Conservation (phyloP, 2,113 vertebrate genomes). For the Oryzias celebensis region DNA sequence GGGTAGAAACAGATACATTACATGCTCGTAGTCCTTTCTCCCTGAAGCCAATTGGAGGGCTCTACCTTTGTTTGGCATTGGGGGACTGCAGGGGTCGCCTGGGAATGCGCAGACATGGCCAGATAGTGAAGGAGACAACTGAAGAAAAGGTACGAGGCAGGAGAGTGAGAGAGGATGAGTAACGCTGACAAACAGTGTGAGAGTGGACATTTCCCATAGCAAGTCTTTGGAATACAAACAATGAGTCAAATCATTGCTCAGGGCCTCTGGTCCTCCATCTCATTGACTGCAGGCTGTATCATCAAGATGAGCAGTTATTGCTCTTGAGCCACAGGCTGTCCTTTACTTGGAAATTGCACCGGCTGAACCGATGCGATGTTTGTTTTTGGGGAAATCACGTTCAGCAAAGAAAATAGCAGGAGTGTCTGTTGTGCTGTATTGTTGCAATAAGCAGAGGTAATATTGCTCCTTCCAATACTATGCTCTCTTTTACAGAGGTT, state of each 20-base stretch:
- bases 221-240: constrained; percentile 57
- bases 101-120: constrained; percentile 53
- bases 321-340: constrained; percentile 35
- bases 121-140: constrained; percentile 19
- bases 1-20: constrained; percentile 79
- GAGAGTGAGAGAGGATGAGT: constrained; percentile 44
- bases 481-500: constrained; percentile 16
- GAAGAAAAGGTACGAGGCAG: constrained; percentile 23
- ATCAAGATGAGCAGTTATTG: constrained; percentile 33
- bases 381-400: constrained; percentile 12
- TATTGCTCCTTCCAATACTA: constrained; percentile 16
- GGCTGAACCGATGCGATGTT: constrained; percentile 26
- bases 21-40: constrained; percentile 56
- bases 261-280: constrained; percentile 36
- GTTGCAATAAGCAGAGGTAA: constrained; percentile 9
- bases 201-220: constrained; percentile 73
- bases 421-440: constrained; percentile 10
- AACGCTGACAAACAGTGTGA: constrained; percentile 55
- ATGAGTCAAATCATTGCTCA: constrained; percentile 48
- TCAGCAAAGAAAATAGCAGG: neutral
- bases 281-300: constrained; percentile 52
- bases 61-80: constrained; percentile 71
- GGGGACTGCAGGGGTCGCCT: constrained; percentile 53
- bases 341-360: constrained; percentile 27
- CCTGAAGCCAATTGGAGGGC: constrained; percentile 75